These are phyloP conservation scores for zebrafish (Danio rerio) DNA, from an alignment of 2,113 vertebrate genomes.

Conservation along the genomic window DNA sequence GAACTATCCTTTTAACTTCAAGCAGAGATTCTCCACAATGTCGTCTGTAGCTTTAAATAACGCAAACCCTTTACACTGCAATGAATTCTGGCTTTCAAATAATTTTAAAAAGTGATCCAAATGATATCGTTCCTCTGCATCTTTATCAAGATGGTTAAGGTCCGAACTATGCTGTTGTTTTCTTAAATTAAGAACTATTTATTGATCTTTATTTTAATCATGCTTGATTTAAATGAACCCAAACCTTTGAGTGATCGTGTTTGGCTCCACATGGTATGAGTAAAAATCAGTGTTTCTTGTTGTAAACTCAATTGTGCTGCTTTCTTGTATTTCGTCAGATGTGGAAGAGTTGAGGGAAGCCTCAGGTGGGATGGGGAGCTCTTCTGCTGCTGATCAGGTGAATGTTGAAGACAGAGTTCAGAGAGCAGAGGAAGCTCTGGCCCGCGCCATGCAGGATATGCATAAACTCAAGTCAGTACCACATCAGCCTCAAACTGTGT, in stretches of 20 bases:
- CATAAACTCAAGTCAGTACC: conserved; percentile 86
- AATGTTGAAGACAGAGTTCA: conserved; percentile 78
- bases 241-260: neutral
- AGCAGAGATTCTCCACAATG: too few species aligned
- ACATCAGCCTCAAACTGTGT: too few species aligned
- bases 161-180: too few species aligned
- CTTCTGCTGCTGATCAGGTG: conserved; percentile 33
- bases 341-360: conserved; percentile 81
- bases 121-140: too few species aligned
- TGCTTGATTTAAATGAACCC: neutral
- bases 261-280: neutral
- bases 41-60: too few species aligned
- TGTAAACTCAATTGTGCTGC: neutral
- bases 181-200: too few species aligned
- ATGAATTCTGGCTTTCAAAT: too few species aligned
- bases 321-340: conserved; percentile 72
- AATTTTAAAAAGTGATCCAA: too few species aligned
- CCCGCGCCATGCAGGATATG: conserved; percentile 85
- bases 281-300: neutral
- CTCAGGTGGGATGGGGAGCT: conserved; percentile 43
- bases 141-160: too few species aligned
- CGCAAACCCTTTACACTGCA: too few species aligned
- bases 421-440: conserved; percentile 81
- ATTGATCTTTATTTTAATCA: too few species aligned
- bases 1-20: too few species aligned